Percentiles rank a stretch among this genome's conserved stretches.
Conservation (phyloP, 2,113 vertebrate genomes). For the Odocoileus hemionus region DNA sequence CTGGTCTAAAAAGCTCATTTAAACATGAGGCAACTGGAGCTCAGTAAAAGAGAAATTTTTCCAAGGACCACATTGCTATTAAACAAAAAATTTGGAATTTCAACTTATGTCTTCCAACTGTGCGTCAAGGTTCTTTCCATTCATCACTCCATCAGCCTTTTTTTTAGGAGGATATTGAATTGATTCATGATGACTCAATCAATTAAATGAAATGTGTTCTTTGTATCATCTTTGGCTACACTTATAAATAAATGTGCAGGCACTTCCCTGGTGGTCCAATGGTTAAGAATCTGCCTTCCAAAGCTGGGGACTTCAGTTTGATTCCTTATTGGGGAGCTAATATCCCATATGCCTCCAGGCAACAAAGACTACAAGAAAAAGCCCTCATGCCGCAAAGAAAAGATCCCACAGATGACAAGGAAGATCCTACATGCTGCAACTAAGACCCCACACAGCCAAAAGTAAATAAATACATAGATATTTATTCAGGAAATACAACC, state of each 20-base stretch:
- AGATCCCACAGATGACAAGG: background rate
- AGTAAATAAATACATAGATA: background rate
- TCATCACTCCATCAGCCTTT: background rate
- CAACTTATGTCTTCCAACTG: background rate
- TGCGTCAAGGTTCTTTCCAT: background rate
- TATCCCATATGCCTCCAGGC: background rate
- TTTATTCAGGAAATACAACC: background rate
- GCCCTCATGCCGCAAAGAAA: background rate
- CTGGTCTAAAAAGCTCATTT: slow-evolving; percentile 25
- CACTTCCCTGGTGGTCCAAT: background rate
- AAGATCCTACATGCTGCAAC: background rate
- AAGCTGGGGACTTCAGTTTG: background rate
- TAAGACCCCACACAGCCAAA: background rate
- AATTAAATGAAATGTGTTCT: slow-evolving; percentile 1
- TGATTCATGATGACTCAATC: background rate
- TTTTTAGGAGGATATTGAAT: background rate
- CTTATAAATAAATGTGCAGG: background rate
- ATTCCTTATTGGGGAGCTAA: background rate
- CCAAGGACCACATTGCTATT: background rate
- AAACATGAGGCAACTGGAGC: background rate
- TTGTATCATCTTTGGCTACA: background rate
- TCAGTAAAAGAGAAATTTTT: background rate
- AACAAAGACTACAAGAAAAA: background rate
- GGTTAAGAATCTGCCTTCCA: background rate
- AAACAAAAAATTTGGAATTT: slow-evolving; percentile 17